Percentiles rank a stretch among this genome's conserved stretches.
phyloP scores from a whole-genome alignment of 2,113 vertebrate genomes.

The Rhinoderma darwinii region DNA sequence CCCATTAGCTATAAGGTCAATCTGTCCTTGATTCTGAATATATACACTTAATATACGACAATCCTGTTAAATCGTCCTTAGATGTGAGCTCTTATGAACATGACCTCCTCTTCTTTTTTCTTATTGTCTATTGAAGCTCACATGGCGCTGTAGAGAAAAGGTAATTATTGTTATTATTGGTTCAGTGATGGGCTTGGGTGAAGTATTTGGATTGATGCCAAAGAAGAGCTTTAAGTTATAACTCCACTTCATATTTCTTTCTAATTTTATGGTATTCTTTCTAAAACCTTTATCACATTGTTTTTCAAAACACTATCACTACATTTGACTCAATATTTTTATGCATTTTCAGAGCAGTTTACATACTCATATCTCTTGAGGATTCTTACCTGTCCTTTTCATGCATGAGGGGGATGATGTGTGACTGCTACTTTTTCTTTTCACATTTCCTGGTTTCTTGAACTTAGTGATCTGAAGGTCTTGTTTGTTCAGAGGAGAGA shows the following conservation, averaged over 20 bases:
- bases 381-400: conserved; percentile 24
- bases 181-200: not conserved
- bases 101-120: too few relatives aligned
- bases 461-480: conserved; percentile 43
- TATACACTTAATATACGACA: too few relatives aligned
- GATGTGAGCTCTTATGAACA: too few relatives aligned
- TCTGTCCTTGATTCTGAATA: too few relatives aligned
- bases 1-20: too few relatives aligned
- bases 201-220: not conserved
- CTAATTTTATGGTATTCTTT: not conserved
- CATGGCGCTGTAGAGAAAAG: too few relatives aligned
- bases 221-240: not conserved
- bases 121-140: too few relatives aligned
- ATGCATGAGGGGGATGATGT: conserved; percentile 15
- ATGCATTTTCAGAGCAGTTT: conserved; percentile 23
- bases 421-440: conserved; percentile 25
- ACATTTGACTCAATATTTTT: not conserved
- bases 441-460: conserved; percentile 25
- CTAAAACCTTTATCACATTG: not conserved
- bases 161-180: too few relatives aligned
- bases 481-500: conserved; percentile 43
- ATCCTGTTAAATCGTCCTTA: too few relatives aligned
- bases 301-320: not conserved
- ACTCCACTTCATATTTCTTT: not conserved
- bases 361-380: conserved; percentile 10